Evolutionary conservation across 1,140 invertebrate species (phyloP), one percentile per base, ranked within the genome.

Genomic region (Hycleus cichorii): DNA sequence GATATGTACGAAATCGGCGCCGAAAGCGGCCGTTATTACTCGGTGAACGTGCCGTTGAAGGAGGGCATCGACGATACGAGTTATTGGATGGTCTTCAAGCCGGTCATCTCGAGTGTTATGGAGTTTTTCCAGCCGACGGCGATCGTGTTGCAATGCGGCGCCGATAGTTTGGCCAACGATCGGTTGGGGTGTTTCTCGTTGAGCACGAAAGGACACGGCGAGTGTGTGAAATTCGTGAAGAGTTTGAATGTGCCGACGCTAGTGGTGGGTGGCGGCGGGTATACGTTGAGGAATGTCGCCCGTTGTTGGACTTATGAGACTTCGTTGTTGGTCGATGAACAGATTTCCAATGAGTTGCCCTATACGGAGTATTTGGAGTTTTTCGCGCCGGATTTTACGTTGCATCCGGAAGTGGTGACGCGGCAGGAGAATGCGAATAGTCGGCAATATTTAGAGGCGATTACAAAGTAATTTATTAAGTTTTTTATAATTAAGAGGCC

Each of bases 241-340:
- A 90, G 88, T 60, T 79, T 98, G 1, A 95, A 95, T 72, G 82
- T 99, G 9, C 97, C 97, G 0, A 81, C 97, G 1, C 75, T 99
- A 18, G 90, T 98, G 0, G 86, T 99, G 0, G 97, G 97, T 4
- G 97, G 94, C 2, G 95, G 95, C 25, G 95, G 95, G 59, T 99
- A 99, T 70, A 99, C 96, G 0, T 78, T 99, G 4, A 80, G 95
- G 49, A 99, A 99, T 74, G 97, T 99, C 1, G 96, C 97, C 0
- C 79, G 97, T 44, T 98, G 95, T 73, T 99, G 97, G 97, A 97
- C 97, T 0, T 97, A 98, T 66, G 97, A 99, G 76, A 99, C 97
- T 0, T 96, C 95, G 0, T 76, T 99, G 2, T 76, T 97, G 0
- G 83, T 95, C 0, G 93, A 96, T 68, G 89, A 95, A 69, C 83